phyloP scores from a whole-genome alignment of 2,888 invertebrate genomes.

The Pecten maximus region DNA sequence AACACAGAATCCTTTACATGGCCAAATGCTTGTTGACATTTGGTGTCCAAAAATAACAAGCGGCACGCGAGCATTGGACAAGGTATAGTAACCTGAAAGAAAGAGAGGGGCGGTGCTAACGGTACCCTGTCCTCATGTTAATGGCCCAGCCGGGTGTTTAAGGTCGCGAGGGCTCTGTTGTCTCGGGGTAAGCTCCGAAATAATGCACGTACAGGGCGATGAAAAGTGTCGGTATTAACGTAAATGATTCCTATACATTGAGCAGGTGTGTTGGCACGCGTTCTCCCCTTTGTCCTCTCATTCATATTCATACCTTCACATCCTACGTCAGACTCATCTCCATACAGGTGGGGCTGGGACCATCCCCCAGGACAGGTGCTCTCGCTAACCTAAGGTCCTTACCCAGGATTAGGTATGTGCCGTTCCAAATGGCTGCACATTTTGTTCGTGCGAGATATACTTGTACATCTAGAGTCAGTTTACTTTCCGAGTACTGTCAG shows the following conservation, averaged over 20 bases:
- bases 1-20: constrained; percentile 47
- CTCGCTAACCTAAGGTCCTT: background rate
- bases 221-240: constrained; percentile 48
- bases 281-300: constrained; percentile 43
- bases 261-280: constrained; percentile 56
- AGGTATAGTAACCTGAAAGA: constrained; percentile 38
- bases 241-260: constrained; percentile 43
- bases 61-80: constrained; percentile 51
- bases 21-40: constrained; percentile 47
- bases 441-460: constrained; percentile 25
- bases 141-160: constrained; percentile 16
- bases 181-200: constrained; percentile 2
- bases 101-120: constrained; percentile 50
- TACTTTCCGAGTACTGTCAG: background rate
- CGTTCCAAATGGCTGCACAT: background rate
- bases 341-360: constrained; percentile 42
- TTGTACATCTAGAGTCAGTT: background rate
- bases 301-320: constrained; percentile 46
- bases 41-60: constrained; percentile 48
- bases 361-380: constrained; percentile 36
- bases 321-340: constrained; percentile 48
- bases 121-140: constrained; percentile 39
- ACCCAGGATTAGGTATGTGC: constrained; percentile 2
- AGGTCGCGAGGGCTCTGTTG: constrained; percentile 8
- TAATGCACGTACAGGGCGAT: constrained; percentile 24